Base-by-base conservation (phyloP, 2,797 vertebrate genomes). In the Anabas testudineus region DNA sequence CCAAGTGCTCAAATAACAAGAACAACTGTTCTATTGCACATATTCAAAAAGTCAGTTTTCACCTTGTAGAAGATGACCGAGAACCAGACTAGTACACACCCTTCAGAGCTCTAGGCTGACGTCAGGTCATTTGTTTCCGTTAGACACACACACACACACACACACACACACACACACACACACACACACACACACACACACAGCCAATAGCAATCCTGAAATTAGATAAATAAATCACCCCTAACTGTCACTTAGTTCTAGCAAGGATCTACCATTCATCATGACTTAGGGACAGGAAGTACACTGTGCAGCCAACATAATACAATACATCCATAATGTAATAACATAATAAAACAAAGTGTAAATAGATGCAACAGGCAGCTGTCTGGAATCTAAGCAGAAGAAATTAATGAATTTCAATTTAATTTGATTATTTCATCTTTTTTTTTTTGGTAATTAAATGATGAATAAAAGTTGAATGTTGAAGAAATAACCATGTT, bases 171-270 rank as follows among this genome's bases (percentile, higher is more conserved):
- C 24, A 43, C 19, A 63, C 36, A 41, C 49, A 56, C 42, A 48
- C 42, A n/a, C 42, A 53, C 46, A 53, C 26, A 67, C 36, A 58
- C 48, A 47, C 48, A 64, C 37, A 42, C 43, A 51, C 45, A 49
- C 32, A 64, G 69, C 67, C 60, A 83, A 74, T 28, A 73, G 72
- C 75, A 86, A 81, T 85, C 73, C 68, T 74, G 65, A 71, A 87
- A 87, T 80, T 22, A 81, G 80, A 51, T 21, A 5, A 59, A 84
- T 69, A 87, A 84, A 82, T 85, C 79, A 81, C 5, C 32, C 42
- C 63, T 67, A 37, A n/a, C 74, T 76, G 76, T 78, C 74, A 71
- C 64, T 66, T 74, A 55, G 55, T 28, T 41, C 46, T 61, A 65
- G 32, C 70, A 39, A 46, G 43, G 75, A 84, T 41, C 48, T 48